Conservation (phyloP, 37 sponge, comb jelly and placozoan species). For the Crambe crambe region DNA sequence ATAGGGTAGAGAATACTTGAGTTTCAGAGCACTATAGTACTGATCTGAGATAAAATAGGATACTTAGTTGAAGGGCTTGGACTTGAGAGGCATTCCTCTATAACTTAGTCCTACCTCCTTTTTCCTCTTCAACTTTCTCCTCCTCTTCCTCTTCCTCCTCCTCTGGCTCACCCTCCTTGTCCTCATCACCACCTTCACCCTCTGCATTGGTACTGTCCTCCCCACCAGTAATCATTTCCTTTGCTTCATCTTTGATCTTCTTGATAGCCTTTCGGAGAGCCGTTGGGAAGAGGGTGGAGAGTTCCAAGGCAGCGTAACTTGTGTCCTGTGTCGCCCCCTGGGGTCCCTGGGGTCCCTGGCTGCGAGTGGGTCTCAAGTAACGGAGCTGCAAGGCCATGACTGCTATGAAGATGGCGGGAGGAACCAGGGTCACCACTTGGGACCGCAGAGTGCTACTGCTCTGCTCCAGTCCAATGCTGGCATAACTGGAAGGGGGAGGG, state of each 20-base stretch:
- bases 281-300: conserved; percentile 6
- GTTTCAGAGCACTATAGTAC: no score
- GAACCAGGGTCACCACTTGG: conserved; percentile 51
- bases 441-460: neutral
- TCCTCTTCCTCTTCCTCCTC: neutral
- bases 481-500: conserved; percentile 26
- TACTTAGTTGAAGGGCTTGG: no score
- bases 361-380: conserved; percentile 55
- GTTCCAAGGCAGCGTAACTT: neutral
- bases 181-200: neutral
- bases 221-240: neutral
- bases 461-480: conserved; percentile 58
- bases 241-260: neutral
- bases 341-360: neutral
- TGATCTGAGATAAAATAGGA: no score
- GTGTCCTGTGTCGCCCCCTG: neutral
- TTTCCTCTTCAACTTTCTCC: neutral
- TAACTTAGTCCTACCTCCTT: no score
- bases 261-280: neutral
- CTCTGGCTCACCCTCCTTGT: conserved; percentile 1
- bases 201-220: no score
- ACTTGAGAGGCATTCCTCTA: no score
- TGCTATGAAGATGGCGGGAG: conserved; percentile 71
- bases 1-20: no score
- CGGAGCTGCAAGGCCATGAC: conserved; percentile 76